Evolutionary conservation across 2,797 vertebrate genomes (phyloP).

Genomic region (Stomatorhinus walkeri): DNA sequence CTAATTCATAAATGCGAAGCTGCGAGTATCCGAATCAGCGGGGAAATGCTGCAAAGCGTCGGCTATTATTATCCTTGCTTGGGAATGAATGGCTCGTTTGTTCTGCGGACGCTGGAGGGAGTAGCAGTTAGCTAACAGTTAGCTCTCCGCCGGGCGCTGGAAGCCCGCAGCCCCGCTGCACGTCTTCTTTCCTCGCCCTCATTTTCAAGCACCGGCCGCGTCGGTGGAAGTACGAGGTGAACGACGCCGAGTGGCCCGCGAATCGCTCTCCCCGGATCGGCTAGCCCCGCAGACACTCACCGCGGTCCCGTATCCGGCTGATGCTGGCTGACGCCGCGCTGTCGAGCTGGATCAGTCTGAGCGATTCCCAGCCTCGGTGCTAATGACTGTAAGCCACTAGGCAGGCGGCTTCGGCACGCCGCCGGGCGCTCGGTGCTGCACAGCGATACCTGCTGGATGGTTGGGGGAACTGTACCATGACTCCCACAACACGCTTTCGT

Average conservation of each 20-base stretch:
- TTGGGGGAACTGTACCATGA: background rate
- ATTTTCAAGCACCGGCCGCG: constrained; percentile 46
- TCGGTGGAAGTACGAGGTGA: background rate
- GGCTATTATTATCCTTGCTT: background rate
- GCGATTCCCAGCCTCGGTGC: constrained; percentile 41
- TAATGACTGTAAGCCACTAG: constrained; percentile 26
- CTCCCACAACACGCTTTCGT: background rate
- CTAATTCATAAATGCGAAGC: background rate
- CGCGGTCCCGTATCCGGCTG: background rate
- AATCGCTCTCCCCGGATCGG: background rate
- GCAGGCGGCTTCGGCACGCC: constrained; percentile 41
- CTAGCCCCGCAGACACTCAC: background rate
- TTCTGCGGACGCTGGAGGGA: background rate
- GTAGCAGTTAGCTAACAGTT: background rate
- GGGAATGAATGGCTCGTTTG: background rate
- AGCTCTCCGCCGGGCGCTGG: background rate
- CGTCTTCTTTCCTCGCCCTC: constrained; percentile 55
- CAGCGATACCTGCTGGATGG: constrained; percentile 54
- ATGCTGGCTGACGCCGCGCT: background rate
- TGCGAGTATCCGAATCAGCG: background rate
- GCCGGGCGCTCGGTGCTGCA: constrained; percentile 22
- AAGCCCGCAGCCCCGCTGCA: background rate
- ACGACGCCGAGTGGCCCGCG: background rate
- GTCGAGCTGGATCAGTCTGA: background rate
- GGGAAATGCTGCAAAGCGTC: background rate